Evolutionary conservation across 2,888 invertebrate species (phyloP).

Genomic region (Hetaerina titia): DNA sequence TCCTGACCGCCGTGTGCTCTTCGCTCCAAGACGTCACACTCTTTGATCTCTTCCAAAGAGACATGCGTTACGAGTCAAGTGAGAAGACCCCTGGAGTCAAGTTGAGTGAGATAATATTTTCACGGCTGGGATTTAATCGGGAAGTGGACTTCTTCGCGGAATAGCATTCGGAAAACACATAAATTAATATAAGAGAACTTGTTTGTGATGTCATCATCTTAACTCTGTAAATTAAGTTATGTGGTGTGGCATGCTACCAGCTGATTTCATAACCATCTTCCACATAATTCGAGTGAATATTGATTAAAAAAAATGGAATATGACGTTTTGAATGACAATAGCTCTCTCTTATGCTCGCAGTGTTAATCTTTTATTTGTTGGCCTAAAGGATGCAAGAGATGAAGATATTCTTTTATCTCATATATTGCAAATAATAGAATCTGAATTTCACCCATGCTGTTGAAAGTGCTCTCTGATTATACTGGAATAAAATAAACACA

Average conservation of each 20-base stretch:
- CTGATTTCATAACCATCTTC: not conserved
- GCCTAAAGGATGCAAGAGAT: no score
- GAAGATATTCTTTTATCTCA: no score
- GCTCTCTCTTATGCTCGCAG: no score
- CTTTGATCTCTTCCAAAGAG: not conserved
- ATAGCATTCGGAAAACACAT: not conserved
- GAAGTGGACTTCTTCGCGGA: not conserved
- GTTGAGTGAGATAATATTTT: not conserved
- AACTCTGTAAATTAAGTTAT: not conserved
- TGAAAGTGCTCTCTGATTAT: no score
- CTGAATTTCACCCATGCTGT: no score
- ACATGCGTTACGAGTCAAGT: slow-evolving; percentile 20
- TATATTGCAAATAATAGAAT: no score
- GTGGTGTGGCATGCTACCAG: not conserved
- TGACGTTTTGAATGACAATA: no score
- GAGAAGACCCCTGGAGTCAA: slow-evolving; percentile 17
- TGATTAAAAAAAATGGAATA: not conserved
- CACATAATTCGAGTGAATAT: not conserved
- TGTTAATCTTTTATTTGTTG: no score
- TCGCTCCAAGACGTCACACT: not conserved
- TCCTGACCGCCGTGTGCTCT: not conserved
- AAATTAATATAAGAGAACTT: not conserved
- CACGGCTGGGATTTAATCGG: not conserved
- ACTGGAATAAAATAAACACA: no score
- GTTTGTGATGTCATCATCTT: slow-evolving; percentile 1